Base-by-base conservation (phyloP, 2,888 invertebrate genomes). In the Oxystoma pomonae region DNA sequence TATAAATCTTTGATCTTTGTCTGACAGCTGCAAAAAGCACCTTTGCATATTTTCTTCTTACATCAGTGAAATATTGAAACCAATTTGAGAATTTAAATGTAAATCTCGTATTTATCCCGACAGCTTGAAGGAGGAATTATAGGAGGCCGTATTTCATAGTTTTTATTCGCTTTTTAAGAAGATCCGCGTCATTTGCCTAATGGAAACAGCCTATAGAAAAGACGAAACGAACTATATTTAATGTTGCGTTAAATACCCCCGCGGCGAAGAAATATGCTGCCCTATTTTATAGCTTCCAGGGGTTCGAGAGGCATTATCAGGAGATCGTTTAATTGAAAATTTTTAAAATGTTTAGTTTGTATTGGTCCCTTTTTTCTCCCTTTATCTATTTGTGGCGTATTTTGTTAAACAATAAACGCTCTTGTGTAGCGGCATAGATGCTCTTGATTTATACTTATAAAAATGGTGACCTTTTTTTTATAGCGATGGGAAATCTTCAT, bases 121-220 rank as follows among this genome's bases (percentile, higher is more conserved):
- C 12, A 12, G 12, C 35, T 7, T 3, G 35, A 35, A 7, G 12
- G 35, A 35, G 35, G 35, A 35, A 3, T 35, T 35, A 35, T 35
- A 35, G 35, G 12, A 35, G 61, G 51, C 62, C 62, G 65, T 62
- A 65, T 55, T 62, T 62, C 65, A 65, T 72, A 73, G 74, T 77
- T 77, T 77, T 77, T 76, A 76, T 74, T 61, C 59, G 19, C 53
- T 57, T 68, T 65, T 58, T 70, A 70, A 73, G 73, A 72, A 73
- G 74, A 75, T 72, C 71, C 77, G 77, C 75, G 71, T 77, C 77
- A 77, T 77, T 77, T 77, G 77, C 77, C 75, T 77, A 77, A 77
- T 77, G 77, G 72, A 76, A 76, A 75, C 75, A 75, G 77, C 76
- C 76, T 73, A 74, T 74, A 57, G 3, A 17, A n/a, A 19, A 17